Evolutionary conservation across 2,113 vertebrate species (phyloP), one percentile per base, ranked within the genome.

Genomic region (Conger conger): DNA sequence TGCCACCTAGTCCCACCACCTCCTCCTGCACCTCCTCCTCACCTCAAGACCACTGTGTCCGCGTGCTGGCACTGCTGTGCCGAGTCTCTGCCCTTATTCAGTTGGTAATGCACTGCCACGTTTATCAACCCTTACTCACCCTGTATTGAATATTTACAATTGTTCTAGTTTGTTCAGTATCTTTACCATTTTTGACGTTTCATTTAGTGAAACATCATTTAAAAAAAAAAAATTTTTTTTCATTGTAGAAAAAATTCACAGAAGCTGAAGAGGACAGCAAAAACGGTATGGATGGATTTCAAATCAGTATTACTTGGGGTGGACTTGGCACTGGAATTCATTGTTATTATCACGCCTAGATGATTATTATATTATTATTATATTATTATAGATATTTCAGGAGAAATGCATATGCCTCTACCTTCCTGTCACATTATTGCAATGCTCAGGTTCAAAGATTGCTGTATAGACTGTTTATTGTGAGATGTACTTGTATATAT

Each of bases 261-360:
- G 84, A 81, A 81, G 84, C 84, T 54, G 84, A 81, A 81, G 84
- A 85, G 79, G 68, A 85, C 68, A 81, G 84, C 30, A 18, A 35
- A 38, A 85, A 60, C 18, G 84, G 84, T 85, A 50, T 30, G 83
- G 42, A 40, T 9, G 7, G 7, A 40, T 79, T 76, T 77, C 36
- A 84, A 54, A 78, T 76, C 7, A 63, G n/a, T 42, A 68, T 73
- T 73, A 73, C 36, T 40, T 27, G 20, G 4, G 57, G 23, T 18
- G 20, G 40, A 79, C 5, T 16, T 27, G 57, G 5, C 6, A 45
- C 35, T 60, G 50, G 53, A 35, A 79, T 37, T 78, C 15, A 17
- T 15, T 80, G 13, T 4, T 76, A 42, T 42, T 5, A 30, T n/a
- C 17, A 30, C 6, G 30, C 9, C 27, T 15, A 30, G 4, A 33